Evolutionary conservation across 2,888 invertebrate genomes (phyloP), one percentile per base, ranked within the genome.

Genomic region (Tetheella fluctuosa): DNA sequence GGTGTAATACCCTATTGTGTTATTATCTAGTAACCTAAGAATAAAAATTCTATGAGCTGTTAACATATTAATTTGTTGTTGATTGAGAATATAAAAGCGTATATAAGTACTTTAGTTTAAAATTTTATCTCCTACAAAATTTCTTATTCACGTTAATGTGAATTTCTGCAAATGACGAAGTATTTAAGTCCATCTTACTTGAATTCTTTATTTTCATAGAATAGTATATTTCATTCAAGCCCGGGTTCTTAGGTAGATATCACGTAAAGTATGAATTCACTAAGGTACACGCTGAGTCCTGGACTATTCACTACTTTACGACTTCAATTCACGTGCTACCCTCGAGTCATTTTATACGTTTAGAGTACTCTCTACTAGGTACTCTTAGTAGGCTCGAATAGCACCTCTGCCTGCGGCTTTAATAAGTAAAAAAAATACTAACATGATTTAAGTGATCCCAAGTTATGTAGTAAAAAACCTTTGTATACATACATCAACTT

Each of bases 211-310:
- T 57, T 64, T 61, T 59, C 59, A 54, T 30, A 54, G 20, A 1
- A 55, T 55, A 55, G 34, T 58, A 71, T 73, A 71, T 71, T 65
- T 70, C 68, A 59, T 62, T 65, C 63, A 67, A 34, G 55, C 55
- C 63, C 57, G 64, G 71, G 69, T 76, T 67, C 75, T 77, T 70
- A 70, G 68, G 71, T 64, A 61, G 55, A 70, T 71, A 82, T 78
- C 84, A 83, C 85, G 83, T 85, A 84, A 77, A 81, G 71, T 81
- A 83, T 83, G 79, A 82, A 80, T 78, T 75, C 78, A 74, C 72
- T 70, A 73, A 74, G 76, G 77, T 79, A 76, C 75, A 71, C 72
- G 63, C 62, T 60, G 68, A 64, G 68, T 69, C 72, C 71, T 69
- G 72, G 76, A 77, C 78, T 74, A 73, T 79, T 77, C 77, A 73